phyloP scores from a whole-genome alignment of 2,797 vertebrate species.

The Momotus momota region DNA sequence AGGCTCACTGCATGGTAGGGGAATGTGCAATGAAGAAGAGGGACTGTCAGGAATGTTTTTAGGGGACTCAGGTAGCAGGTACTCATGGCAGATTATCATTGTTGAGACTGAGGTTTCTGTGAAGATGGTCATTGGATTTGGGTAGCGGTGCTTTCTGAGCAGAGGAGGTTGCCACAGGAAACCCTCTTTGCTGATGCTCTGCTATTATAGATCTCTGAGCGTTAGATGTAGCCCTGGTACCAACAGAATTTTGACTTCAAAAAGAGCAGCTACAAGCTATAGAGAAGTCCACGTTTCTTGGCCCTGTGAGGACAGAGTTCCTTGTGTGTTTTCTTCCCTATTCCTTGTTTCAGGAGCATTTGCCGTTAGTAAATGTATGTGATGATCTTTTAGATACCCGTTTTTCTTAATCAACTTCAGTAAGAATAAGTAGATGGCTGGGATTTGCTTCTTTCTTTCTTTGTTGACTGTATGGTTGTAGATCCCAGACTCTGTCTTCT shows the following conservation, averaged over 20 bases:
- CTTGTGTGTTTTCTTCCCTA: not conserved
- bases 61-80: fast-evolving
- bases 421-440: not conserved
- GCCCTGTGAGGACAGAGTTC: not conserved
- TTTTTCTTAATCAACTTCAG: too few species aligned
- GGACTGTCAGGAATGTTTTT: not conserved
- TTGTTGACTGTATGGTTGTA: not conserved
- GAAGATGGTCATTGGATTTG: not conserved
- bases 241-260: not conserved
- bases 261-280: not conserved
- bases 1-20: not conserved
- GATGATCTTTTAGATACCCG: not conserved
- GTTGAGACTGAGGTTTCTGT: not conserved
- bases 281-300: not conserved
- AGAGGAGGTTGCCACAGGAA: not conserved
- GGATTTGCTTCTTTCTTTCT: not conserved
- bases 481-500: not conserved
- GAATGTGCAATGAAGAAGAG: not conserved
- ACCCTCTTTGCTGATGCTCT: not conserved
- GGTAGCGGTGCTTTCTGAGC: not conserved
- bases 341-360: not conserved
- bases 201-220: not conserved
- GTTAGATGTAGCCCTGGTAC: not conserved
- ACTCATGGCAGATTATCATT: fast-evolving
- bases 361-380: not conserved